A percentile compares a stretch with the other conserved stretches of the same genome.
Conservation (phyloP, 2,113 vertebrate genomes). For the Antigone vipio region DNA sequence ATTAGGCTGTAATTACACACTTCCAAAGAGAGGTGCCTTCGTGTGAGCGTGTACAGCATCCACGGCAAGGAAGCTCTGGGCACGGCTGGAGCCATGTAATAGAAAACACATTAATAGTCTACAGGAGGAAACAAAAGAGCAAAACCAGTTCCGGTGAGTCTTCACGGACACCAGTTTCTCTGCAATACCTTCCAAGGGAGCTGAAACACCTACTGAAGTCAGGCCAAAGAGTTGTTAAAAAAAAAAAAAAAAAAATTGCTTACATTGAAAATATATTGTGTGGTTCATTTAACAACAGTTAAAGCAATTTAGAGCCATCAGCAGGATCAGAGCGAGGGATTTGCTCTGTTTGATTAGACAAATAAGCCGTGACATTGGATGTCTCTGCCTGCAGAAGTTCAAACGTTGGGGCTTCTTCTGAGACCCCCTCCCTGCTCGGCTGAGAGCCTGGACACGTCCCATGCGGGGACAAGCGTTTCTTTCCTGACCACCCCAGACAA, state of each 20-base stretch:
- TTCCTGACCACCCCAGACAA: not conserved
- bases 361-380: not conserved
- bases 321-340: constrained; percentile 19
- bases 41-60: fast-evolving
- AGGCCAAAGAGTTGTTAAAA: not conserved
- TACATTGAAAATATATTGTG: not conserved
- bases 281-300: constrained; percentile 39
- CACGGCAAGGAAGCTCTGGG: not conserved
- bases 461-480: not conserved
- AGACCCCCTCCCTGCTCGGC: not conserved
- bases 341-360: constrained; percentile 50
- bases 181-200: not conserved
- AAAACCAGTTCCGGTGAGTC: not conserved
- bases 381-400: not conserved
- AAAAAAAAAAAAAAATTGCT: not conserved
- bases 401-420: not conserved
- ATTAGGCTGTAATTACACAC: not conserved
- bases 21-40: not conserved
- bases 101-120: not conserved
- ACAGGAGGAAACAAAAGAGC: not conserved
- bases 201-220: not conserved
- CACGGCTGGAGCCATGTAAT: not conserved
- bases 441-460: not conserved
- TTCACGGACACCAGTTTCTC: not conserved
- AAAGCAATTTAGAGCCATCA: constrained; percentile 40